Base-by-base conservation (phyloP, 2,113 vertebrate species). In the Sterna hirundo region DNA sequence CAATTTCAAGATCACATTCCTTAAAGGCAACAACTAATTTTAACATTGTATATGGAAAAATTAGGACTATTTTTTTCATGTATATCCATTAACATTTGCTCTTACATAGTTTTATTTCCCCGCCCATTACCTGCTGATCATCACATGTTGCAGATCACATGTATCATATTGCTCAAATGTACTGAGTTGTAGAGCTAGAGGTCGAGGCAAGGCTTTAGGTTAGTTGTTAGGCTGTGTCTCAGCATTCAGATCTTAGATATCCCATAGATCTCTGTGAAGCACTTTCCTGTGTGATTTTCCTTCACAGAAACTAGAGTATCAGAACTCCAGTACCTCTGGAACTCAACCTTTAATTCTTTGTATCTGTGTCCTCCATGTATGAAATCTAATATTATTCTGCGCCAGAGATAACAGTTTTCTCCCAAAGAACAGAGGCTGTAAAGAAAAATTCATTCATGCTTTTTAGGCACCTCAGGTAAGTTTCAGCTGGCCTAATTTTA, bases 341-440 rank as follows among this genome's bases (percentile, higher is more conserved):
- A 85, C 27, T 49, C 61, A 93, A 85, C 32, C 4, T 91, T 94
- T 72, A 86, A 79, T 94, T 91, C 83, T 89, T 79, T 94, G 20
- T 83, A 69, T 54, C 82, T 72, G 12, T 54, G 42, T 81, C 92
- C 88, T 81, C 74, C 52, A 32, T 46, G 19, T 29, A 85, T 34
- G 25, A 94, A 83, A 87, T 58, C 23, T 27, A 76, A 82, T 82
- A 79, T 78, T 90, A 75, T 76, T 76, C 40, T 61, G 10, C 0
- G 0, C 12, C 52, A 76, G 83, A 80, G 55, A 84, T 68, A 94
- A 52, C 57, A 74, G 13, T 75, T 84, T 89, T 84, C 30, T 91
- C 52, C 51, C 40, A 69, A 78, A 96, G 83, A 95, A 44, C 11
- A 62, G 29, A 78, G 11, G 2, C 15, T 60, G 13, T 69, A 76